Conservation (phyloP, 2,797 vertebrate genomes). For the Dromococcyx pavoninus region DNA sequence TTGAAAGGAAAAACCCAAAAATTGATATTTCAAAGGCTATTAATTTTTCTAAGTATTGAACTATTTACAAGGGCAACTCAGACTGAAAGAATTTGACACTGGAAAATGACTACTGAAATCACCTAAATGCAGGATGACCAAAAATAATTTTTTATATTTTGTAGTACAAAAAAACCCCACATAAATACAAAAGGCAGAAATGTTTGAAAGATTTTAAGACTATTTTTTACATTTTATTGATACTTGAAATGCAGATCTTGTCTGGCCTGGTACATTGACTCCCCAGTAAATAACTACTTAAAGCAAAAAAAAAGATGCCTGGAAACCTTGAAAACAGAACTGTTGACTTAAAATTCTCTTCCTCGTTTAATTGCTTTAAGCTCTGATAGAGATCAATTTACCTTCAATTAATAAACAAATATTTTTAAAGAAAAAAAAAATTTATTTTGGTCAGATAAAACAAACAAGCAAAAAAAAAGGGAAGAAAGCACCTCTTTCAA, state of each 20-base stretch:
- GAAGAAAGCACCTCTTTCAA: neutral
- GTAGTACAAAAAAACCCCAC: neutral
- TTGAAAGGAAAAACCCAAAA: neutral
- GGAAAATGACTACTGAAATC: neutral
- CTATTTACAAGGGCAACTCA: neutral
- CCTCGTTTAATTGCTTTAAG: neutral
- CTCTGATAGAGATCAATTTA: neutral
- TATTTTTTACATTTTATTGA: neutral
- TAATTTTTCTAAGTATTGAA: neutral
- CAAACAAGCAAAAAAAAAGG: neutral
- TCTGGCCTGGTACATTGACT: neutral
- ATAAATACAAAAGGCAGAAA: neutral
- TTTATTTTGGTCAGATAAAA: neutral
- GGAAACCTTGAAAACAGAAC: neutral
- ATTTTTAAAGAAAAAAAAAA: neutral
- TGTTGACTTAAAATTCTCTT: no score
- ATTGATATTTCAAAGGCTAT: neutral
- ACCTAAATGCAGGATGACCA: neutral
- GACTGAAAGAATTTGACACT: neutral
- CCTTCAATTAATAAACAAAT: neutral
- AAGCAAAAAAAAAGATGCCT: neutral
- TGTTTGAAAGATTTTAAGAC: neutral
- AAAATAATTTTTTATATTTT: neutral
- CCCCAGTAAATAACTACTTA: neutral
- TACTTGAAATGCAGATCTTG: neutral